These are phyloP conservation scores for Glaucomys volans DNA, from an alignment of 2,113 vertebrate genomes.

Conservation along the genomic window DNA sequence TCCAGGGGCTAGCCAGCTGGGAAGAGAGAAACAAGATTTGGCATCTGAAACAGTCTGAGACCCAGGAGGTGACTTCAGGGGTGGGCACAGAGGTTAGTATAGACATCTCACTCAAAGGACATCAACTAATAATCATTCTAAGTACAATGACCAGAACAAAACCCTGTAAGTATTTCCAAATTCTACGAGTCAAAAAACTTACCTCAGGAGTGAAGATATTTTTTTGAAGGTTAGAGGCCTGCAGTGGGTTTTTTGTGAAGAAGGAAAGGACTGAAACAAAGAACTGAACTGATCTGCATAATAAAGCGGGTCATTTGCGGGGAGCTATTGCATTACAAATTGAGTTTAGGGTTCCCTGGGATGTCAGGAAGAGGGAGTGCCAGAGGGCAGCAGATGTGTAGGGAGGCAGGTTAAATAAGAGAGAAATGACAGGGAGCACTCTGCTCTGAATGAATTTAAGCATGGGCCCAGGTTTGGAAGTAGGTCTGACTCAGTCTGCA, in stretches of 20 bases:
- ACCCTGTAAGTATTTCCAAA: neutral
- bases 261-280: neutral
- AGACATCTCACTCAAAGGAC: neutral
- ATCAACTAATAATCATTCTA: neutral
- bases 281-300: conserved; percentile 37
- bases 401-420: neutral
- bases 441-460: neutral
- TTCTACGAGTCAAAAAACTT: neutral
- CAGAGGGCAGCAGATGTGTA: neutral
- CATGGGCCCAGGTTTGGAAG: neutral
- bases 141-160: neutral
- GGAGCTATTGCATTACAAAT: neutral
- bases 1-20: neutral
- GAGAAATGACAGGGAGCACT: neutral
- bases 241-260: neutral
- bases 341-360: neutral
- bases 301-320: neutral
- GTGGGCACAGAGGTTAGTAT: neutral
- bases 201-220: neutral
- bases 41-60: conserved; percentile 1
- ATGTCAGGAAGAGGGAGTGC: neutral
- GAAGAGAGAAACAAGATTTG: neutral
- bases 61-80: neutral
- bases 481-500: neutral
- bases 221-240: conserved; percentile 38